A percentile compares a stretch with the other conserved stretches of the same genome.
Conservation (phyloP, 2,797 vertebrate genomes). For the Propithecus perrieri region DNA sequence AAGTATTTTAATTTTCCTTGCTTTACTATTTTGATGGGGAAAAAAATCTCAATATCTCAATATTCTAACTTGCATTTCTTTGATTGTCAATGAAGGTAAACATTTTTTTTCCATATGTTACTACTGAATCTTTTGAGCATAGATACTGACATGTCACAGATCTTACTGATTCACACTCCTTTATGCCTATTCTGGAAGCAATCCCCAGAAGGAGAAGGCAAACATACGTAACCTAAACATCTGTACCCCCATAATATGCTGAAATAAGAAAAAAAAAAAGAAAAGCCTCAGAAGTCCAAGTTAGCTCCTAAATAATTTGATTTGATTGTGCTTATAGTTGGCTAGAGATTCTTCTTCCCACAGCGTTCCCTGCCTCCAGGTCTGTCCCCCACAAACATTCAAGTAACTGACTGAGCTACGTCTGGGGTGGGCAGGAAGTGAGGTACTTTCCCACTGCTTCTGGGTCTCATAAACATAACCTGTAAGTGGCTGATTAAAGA, state of each 20-base stretch:
- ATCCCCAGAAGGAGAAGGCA: neutral
- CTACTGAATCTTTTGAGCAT: neutral
- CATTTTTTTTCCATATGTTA: neutral
- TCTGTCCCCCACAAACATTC: slow-evolving; percentile 24
- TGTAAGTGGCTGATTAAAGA: slow-evolving; percentile 66
- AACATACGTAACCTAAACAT: too few species aligned
- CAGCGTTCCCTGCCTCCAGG: slow-evolving; percentile 4
- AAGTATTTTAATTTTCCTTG: slow-evolving; percentile 5
- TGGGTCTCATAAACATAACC: slow-evolving; percentile 65
- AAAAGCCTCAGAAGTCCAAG: slow-evolving; percentile 43
- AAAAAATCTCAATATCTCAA: neutral
- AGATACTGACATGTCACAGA: neutral
- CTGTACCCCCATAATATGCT: too few species aligned
- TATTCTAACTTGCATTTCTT: slow-evolving; percentile 41
- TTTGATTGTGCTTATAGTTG: slow-evolving; percentile 7
- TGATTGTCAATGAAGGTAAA: slow-evolving; percentile 29
- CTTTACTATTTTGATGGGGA: neutral
- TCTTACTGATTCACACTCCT: neutral
- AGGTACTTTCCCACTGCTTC: slow-evolving; percentile 48
- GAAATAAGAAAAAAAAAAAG: too few species aligned
- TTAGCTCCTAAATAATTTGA: slow-evolving; percentile 15
- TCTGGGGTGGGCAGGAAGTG: slow-evolving; percentile 19
- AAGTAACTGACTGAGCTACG: slow-evolving; percentile 15
- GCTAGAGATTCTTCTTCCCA: slow-evolving; percentile 35
- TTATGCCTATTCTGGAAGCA: slow-evolving; percentile 16